Percentiles rank a stretch among this genome's conserved stretches.
Evolutionary conservation across 2,797 vertebrate genomes (phyloP).

Genomic region (Danionella dracula): DNA sequence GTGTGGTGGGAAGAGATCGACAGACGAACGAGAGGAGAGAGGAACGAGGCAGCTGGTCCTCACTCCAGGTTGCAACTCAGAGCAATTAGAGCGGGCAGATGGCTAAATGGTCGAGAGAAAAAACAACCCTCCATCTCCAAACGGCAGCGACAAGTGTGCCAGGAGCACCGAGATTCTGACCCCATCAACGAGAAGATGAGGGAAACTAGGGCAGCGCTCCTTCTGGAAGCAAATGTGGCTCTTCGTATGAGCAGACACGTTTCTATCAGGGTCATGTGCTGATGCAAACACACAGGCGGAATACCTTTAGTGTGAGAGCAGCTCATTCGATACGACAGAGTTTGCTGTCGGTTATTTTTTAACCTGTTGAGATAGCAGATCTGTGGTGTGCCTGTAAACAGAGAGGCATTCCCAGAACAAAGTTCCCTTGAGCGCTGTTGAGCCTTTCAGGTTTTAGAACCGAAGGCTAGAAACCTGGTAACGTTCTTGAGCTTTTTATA

Average conservation of each 20-base stretch:
- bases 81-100: slow-evolving; percentile 76
- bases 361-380: slow-evolving; percentile 20
- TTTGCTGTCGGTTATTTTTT: slow-evolving; percentile 4
- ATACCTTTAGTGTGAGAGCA: neutral
- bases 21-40: slow-evolving; percentile 45
- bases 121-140: slow-evolving; percentile 16
- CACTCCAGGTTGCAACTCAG: slow-evolving; percentile 67
- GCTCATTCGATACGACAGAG: neutral
- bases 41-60: slow-evolving; percentile 45
- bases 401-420: neutral
- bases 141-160: slow-evolving; percentile 43
- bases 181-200: slow-evolving; percentile 29
- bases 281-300: neutral
- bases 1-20: slow-evolving; percentile 6
- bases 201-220: slow-evolving; percentile 35
- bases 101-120: slow-evolving; percentile 51
- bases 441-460: neutral
- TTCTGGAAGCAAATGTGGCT: slow-evolving; percentile 32
- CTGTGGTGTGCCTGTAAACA: slow-evolving; percentile 6
- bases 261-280: slow-evolving; percentile 33
- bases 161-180: slow-evolving; percentile 35
- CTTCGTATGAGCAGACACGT: slow-evolving; percentile 26
- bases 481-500: slow-evolving; percentile 8
- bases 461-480: neutral
- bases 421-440: neutral